Evolutionary conservation across 2,888 invertebrate genomes (phyloP), one percentile per base, ranked within the genome.

Genomic region (Ommatoiulus sabulosus): DNA sequence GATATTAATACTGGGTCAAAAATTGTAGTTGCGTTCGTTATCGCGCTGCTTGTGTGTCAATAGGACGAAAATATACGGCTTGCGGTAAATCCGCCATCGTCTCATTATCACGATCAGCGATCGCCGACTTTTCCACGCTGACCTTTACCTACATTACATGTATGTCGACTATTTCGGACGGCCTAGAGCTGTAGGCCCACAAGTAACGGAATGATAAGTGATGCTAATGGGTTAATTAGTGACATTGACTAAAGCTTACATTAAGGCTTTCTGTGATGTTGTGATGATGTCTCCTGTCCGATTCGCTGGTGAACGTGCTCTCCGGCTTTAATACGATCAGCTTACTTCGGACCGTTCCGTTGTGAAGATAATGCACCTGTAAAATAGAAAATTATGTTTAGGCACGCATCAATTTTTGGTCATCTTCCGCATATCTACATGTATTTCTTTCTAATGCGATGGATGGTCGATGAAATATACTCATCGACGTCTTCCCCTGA

Each of bases 361-460:
- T 88, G 46, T 88, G 88, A 44, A 88, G 88, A 44, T 88, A 88
- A 88, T 88, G 88, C 6, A 88, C 88, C 88, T 88, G 48, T 5
- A 84, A 88, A n/a, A 63, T 17, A 63, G 63, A 63, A 63, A 63
- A 63, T n/a, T 20, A 17, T 17, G 12, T 17, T 57, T 5, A 46
- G 46, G 4, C 8, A 57, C 17, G 57, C 17, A 57, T 35, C 35
- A 35, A 35, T 35, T 35, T 2, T 35, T 35, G 35, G 0, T 35
- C 35, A 35, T n/a, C n/a, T n/a, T n/a, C n/a, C 57, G n/a, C n/a
- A 63, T 63, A 35, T 35, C 35, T 35, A 35, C 35, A 35, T 35
- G 35, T 35, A 35, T 35, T 35, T 35, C 35, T 35, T 0, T 35
- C 35, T 35, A 35, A 35, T 35, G 35, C 35, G 0, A 1, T 35